These are phyloP conservation scores for Panzeria rudis DNA, from an alignment of 2,888 invertebrate genomes.

Conservation along the genomic window DNA sequence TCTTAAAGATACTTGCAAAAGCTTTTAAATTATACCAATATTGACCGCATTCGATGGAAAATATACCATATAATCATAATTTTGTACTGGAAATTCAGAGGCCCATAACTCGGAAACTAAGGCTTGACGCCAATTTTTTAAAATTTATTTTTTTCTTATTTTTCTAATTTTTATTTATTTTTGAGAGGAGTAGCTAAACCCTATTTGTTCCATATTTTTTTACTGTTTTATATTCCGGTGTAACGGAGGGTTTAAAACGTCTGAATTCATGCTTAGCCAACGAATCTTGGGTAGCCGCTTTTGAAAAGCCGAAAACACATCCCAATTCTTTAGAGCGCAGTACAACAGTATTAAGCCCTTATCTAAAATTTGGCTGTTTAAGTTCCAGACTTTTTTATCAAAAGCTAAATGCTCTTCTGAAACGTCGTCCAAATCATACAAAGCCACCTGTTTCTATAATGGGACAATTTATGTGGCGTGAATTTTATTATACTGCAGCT, in stretches of 20 bases:
- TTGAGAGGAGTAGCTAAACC: too few species aligned
- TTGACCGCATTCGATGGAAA: too few species aligned
- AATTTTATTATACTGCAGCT: slow-evolving; percentile 88
- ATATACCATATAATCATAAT: too few species aligned
- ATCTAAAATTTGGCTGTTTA: slow-evolving; percentile 88
- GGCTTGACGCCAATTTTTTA: too few species aligned
- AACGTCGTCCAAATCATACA: slow-evolving; percentile 85
- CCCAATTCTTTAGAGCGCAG: slow-evolving; percentile 89
- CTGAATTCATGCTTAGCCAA: slow-evolving; percentile 84
- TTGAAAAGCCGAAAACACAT: slow-evolving; percentile 90
- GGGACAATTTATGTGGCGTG: slow-evolving; percentile 88
- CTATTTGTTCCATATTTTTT: too few species aligned
- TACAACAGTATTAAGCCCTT: slow-evolving; percentile 88
- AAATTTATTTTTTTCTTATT: too few species aligned
- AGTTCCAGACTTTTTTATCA: slow-evolving; percentile 87
- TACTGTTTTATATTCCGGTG: slow-evolving; percentile 83
- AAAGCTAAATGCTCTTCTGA: slow-evolving; percentile 85
- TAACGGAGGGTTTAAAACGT: slow-evolving; percentile 86
- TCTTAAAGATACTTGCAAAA: too few species aligned
- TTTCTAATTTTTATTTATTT: too few species aligned
- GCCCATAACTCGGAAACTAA: too few species aligned
- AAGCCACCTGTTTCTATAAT: slow-evolving; percentile 86
- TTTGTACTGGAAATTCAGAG: too few species aligned
- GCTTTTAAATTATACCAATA: too few species aligned
- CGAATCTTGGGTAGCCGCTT: slow-evolving; percentile 88